Evolutionary conservation across 2,113 vertebrate genomes (phyloP).

Genomic region (Corythornis vintsioides): DNA sequence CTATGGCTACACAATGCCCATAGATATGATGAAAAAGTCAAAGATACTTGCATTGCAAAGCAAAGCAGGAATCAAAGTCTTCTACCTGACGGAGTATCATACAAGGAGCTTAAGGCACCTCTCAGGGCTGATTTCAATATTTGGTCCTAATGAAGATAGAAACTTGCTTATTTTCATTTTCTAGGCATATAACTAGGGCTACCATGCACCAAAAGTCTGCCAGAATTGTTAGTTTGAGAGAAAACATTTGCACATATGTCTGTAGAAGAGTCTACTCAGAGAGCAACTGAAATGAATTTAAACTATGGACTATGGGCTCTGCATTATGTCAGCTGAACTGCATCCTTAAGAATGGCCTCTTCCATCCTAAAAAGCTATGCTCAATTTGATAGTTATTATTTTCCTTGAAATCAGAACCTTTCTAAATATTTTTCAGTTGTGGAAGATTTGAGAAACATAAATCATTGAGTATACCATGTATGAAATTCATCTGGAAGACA

Average conservation of each 20-base stretch:
- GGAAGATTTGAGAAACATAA: not conserved
- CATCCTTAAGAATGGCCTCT: not conserved
- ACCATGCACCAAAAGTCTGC: not conserved
- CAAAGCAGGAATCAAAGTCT: not conserved
- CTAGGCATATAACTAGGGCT: not conserved
- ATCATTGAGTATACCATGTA: not conserved
- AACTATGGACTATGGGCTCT: not conserved
- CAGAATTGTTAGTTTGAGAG: not conserved
- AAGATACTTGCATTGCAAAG: not conserved
- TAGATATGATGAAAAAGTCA: not conserved
- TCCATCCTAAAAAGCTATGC: not conserved
- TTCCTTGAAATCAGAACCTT: not conserved
- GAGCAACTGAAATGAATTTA: not conserved
- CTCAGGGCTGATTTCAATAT: not conserved
- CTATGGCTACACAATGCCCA: not conserved
- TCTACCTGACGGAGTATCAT: not conserved
- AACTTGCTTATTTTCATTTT: not conserved
- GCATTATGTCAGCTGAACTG: not conserved
- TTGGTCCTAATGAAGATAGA: not conserved
- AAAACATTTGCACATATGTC: not conserved
- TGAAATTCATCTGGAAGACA: not conserved
- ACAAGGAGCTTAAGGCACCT: not conserved
- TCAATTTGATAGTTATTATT: not conserved
- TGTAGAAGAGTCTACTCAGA: not conserved
- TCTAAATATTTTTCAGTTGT: not conserved